Percentiles rank a stretch among this genome's conserved stretches.
Evolutionary conservation across 1,140 invertebrate species (phyloP).

Genomic region (Eumeta japonica): DNA sequence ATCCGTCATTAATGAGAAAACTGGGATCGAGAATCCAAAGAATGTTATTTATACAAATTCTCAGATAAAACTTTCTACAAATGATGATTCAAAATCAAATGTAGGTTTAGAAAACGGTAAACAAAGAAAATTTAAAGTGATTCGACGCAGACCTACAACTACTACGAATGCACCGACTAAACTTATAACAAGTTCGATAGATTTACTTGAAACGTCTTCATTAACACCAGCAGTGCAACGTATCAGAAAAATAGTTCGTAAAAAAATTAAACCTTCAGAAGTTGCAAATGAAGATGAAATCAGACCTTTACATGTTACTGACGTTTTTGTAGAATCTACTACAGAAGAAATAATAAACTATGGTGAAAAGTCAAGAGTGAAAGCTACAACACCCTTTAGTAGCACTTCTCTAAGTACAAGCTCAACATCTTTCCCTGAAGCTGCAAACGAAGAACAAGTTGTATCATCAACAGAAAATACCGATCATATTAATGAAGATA

Average conservation of each 20-base stretch:
- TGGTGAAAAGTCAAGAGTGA: constrained; percentile 35
- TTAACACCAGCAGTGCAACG: constrained; percentile 25
- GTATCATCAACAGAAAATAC: constrained; percentile 17
- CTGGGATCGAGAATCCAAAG: too few relatives aligned
- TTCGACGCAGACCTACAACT: constrained; percentile 36
- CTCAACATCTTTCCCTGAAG: constrained; percentile 11
- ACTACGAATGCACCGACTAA: constrained; percentile 18
- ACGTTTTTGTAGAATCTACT: constrained; percentile 16
- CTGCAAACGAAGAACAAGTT: constrained; percentile 19
- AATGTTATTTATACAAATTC: too few relatives aligned
- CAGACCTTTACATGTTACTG: constrained; percentile 21
- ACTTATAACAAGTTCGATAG: constrained; percentile 5
- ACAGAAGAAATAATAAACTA: constrained; percentile 29
- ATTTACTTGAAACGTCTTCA: constrained; percentile 16
- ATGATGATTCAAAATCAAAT: constrained; percentile 12
- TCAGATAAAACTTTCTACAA: too few relatives aligned
- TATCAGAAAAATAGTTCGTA: constrained; percentile 57
- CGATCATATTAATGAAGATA: constrained; percentile 9
- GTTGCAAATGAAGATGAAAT: constrained; percentile 21
- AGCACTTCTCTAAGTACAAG: constrained; percentile 12
- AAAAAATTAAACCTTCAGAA: constrained; percentile 44
- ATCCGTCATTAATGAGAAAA: constrained; percentile 28
- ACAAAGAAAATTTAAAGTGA: constrained; percentile 38
- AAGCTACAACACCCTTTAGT: constrained; percentile 8
- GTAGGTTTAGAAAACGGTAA: constrained; percentile 27